Base-by-base conservation (phyloP, 2,888 invertebrate genomes). In the Metacarcinus magister region DNA sequence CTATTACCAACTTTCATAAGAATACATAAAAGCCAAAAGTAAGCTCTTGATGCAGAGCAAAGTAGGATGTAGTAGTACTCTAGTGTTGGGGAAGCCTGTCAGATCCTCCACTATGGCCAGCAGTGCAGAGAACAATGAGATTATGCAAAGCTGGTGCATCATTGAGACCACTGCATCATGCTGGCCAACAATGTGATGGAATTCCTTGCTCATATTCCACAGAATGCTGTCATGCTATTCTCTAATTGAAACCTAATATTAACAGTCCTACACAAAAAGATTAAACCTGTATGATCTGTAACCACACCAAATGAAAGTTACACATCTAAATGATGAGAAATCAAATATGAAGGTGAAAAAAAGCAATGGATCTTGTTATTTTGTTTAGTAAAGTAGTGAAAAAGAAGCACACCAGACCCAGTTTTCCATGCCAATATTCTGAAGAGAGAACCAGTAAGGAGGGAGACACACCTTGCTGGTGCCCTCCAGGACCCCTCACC, bases 121-220 rank as follows among this genome's bases (percentile, higher is more conserved):
- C 82, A 82, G 93, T 93, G 95, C 95, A 93, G 75, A 95, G 92
- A 93, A 95, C 87, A 93, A 28, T 93, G 87, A 93, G 46, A 67
- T 92, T 82, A 87, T 23, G 48, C 93, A 95, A 95, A 93, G 95
- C 95, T 92, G 43, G 95, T 92, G 95, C 95, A 95, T 60, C 46
- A 32, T n/a, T n/a, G 95, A 75, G 93, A 82, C 39, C 43, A 48
- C 92, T 75, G 39, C 43, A 39, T 93, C 95, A 95, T 95, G 95
- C 95, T 93, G n/a, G 46, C 75, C 48, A 39, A 44, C 75, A 60
- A 28, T 95, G 87, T 43, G 92, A 32, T 44, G 43, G 23, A 93
- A 95, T 32, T 48, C 95, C 87, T 94, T 67, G 60, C 23, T 48
- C 82, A 39, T 5, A 0, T 54, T 87, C n/a, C 95, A 95, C 67